Evolutionary conservation across 2,113 vertebrate genomes (phyloP).

Genomic region (Pteropus alecto): DNA sequence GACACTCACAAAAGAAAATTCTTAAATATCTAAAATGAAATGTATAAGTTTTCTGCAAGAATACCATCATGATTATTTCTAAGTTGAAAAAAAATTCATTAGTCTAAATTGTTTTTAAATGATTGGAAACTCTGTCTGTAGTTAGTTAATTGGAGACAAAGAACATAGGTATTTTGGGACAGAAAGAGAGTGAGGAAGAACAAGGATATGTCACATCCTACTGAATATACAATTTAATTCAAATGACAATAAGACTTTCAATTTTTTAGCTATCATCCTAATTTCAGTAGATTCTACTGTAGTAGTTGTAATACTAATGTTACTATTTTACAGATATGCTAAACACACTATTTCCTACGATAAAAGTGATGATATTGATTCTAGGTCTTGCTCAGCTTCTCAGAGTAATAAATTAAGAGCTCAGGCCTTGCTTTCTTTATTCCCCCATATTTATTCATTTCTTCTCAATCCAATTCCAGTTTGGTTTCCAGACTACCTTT

Average conservation of each 20-base stretch:
- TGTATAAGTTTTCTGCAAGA: background rate
- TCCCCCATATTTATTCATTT: background rate
- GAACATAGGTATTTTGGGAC: background rate
- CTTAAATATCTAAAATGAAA: background rate
- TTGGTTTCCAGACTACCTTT: background rate
- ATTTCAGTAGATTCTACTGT: background rate
- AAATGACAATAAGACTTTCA: background rate
- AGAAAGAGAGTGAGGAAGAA: background rate
- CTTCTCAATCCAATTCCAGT: conserved; percentile 8
- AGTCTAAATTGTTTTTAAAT: background rate
- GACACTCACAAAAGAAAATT: conserved; percentile 16
- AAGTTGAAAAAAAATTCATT: conserved; percentile 1
- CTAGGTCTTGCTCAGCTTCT: background rate
- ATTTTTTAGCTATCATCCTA: background rate
- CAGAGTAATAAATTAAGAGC: background rate
- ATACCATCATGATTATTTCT: conserved; percentile 3
- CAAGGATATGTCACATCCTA: background rate
- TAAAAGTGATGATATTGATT: background rate
- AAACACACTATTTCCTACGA: background rate
- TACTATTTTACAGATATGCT: background rate
- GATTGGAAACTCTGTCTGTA: background rate
- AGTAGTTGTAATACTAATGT: background rate
- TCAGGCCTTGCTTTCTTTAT: background rate
- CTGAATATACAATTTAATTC: background rate
- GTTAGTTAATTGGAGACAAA: background rate